Base-by-base conservation (phyloP, 2,888 invertebrate genomes). In the Agrotis exclamationis region DNA sequence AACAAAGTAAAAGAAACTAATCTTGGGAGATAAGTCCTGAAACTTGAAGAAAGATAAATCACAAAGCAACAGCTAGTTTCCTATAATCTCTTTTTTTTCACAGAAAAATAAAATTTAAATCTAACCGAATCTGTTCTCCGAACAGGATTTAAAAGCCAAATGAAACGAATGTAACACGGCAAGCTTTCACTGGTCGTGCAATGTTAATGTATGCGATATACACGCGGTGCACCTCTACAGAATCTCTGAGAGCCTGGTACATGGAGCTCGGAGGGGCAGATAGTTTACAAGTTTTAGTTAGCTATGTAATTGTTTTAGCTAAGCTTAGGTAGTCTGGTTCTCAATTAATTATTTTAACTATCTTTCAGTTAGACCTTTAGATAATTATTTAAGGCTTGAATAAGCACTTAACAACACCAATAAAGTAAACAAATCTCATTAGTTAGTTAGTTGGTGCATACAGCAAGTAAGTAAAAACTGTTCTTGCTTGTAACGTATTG, bases 151-250 rank as follows among this genome's bases (percentile, higher is more conserved):
- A 57, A 66, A 20, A 69, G 56, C 69, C 24, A 20, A 68, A 72
- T 65, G 53, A 67, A 28, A 16, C 24, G 67, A 69, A 56, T 48
- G n/a, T 68, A 56, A 54, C 33, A 56, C 24, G 45, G 44, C 59
- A 60, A 59, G 73, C 69, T 77, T 63, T 72, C 73, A 57, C 56
- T 60, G 20, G 47, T 54, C 53, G 22, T 74, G 51, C 50, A 73
- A 73, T 77, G 63, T 66, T 76, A 76, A 76, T 76, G 59, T 14
- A 47, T 57, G 18, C 44, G 47, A 24, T 70, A 11, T 14, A 60
- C 60, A 22, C 24, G 28, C 24, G 50, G n/a, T 51, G 51, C 39
- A 48, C 20, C 47, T 71, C 33, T 13, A 16, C 33, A 7, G 54
- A 60, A 39, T 20, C n/a, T 54, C 53, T 47, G 44, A 28, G 18